Evolutionary conservation across 1,140 invertebrate genomes (phyloP).

Genomic region (Limonius californicus): DNA sequence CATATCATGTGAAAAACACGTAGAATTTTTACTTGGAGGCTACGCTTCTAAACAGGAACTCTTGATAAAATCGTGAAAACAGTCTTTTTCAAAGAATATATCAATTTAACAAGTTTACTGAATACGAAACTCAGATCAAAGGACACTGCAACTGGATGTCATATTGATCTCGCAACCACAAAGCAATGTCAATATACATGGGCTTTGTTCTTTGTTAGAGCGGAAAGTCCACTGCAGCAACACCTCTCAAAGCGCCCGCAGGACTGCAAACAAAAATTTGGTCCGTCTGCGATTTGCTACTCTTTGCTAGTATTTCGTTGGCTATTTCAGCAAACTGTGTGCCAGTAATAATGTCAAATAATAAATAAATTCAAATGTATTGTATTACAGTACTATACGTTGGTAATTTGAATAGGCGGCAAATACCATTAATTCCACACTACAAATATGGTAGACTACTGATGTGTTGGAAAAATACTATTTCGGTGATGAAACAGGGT

Average conservation of each 20-base stretch:
- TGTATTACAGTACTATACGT: neutral
- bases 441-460: neutral
- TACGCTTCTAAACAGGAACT: too few relatives aligned
- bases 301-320: too few relatives aligned
- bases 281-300: too few relatives aligned
- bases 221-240: neutral
- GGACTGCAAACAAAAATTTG: too few relatives aligned
- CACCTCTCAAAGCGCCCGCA: neutral
- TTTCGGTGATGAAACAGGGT: neutral
- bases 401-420: neutral
- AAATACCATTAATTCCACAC: neutral
- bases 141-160: neutral
- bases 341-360: too few relatives aligned
- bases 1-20: too few relatives aligned
- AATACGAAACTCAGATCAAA: slow-evolving; percentile 7
- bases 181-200: slow-evolving; percentile 6
- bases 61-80: too few relatives aligned
- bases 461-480: neutral
- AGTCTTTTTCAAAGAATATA: too few relatives aligned
- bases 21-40: too few relatives aligned
- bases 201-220: slow-evolving; percentile 1
- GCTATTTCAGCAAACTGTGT: too few relatives aligned
- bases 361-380: neutral
- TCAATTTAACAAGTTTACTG: neutral
- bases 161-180: neutral